Evolutionary conservation across 2,797 vertebrate species (phyloP), one percentile per base, ranked within the genome.

Genomic region (Holocentrus rufus): DNA sequence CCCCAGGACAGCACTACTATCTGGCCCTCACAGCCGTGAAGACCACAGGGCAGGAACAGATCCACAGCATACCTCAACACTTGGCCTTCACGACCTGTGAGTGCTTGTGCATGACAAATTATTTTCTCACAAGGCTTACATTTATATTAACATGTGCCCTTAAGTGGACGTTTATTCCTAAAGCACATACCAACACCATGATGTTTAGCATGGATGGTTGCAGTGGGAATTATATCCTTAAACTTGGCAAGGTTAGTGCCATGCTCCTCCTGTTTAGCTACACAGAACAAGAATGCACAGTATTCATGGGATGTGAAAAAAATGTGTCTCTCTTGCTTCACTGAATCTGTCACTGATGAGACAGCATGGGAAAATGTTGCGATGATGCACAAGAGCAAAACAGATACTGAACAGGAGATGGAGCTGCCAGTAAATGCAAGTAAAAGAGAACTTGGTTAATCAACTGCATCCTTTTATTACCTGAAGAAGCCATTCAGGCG

Each of bases 81-180:
- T 87, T 99, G 55, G 88, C 95, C 14, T 91, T 98, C 87, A 92
- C 92, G 64, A 97, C 98, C 72, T 36, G 97, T 99, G 85, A 96
- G 96, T 94, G 52, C 22, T 14, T 22, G 20, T 7, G 2, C 7
- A 20, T 39, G 15, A 57, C 5, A 23, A 23, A 25, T 7, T 13
- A 13, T n/a, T 57, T 18, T 57, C 5, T 57, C 27, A 31, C 20
- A 20, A 20, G 17, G 15, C 46, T 17, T 47, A 17, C 18, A n/a
- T n/a, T n/a, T 50, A 50, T n/a, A 50, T 20, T 50, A 50, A 22
- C n/a, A 2, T 50, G 10, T 20, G 9, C 18, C 47, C n/a, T 50
- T 17, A 17, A 13, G 13, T 46, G 15, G 44, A 46, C 5, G 6
- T 18, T 50, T n/a, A 5, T 50, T 22, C 20, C 47, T 18, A 20